These are phyloP conservation scores for Premnoplex brunnescens DNA, from an alignment of 2,797 vertebrate species.

Conservation along the genomic window DNA sequence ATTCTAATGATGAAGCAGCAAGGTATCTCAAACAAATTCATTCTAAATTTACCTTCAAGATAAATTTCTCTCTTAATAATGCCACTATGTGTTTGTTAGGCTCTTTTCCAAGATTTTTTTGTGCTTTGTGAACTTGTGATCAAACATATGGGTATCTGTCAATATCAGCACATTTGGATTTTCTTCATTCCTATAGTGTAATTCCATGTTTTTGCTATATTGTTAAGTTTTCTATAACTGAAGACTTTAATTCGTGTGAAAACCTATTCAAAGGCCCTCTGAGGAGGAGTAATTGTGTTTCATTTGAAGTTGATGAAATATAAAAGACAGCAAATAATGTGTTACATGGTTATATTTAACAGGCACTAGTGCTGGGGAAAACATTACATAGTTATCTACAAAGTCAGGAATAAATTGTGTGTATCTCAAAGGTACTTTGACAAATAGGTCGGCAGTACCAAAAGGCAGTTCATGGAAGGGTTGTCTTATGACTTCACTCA, in stretches of 20 bases:
- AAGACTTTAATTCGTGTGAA: background rate
- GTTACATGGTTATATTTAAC: background rate
- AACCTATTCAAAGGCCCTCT: background rate
- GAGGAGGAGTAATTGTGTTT: background rate
- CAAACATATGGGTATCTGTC: background rate
- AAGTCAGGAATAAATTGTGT: background rate
- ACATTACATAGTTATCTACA: background rate
- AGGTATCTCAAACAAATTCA: background rate
- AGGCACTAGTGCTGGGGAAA: background rate
- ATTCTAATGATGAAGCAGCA: background rate
- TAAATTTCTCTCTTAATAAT: background rate
- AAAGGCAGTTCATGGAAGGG: background rate
- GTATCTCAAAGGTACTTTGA: background rate
- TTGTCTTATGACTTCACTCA: background rate
- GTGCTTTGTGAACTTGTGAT: background rate
- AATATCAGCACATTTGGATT: background rate
- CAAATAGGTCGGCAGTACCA: background rate
- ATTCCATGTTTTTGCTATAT: background rate
- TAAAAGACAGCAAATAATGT: background rate
- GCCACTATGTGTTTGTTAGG: background rate
- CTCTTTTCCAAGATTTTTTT: background rate
- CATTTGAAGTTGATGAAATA: background rate
- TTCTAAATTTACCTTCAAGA: background rate
- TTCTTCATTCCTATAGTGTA: background rate
- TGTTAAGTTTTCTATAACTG: background rate